phyloP scores from a whole-genome alignment of 2,888 invertebrate species.

The Ectemnius continuus region DNA sequence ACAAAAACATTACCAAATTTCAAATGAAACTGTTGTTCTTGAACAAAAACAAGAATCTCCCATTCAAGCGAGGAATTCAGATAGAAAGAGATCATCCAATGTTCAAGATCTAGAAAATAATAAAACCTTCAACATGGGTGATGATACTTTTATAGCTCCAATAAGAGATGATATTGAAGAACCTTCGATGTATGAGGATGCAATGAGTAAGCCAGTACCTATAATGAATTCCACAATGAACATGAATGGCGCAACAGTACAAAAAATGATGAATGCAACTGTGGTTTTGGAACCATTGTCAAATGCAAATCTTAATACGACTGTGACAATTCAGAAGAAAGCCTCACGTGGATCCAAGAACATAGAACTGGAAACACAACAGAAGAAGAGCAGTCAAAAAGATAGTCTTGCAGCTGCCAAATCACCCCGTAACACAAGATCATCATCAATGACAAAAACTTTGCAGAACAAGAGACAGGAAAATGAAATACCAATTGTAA shows the following conservation, averaged over 20 bases:
- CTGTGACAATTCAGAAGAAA: constrained; percentile 62
- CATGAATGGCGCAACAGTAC: constrained; percentile 55
- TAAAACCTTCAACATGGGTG: constrained; percentile 30
- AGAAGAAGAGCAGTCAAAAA: background rate
- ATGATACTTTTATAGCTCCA: constrained; percentile 52
- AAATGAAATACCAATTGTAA: constrained; percentile 40
- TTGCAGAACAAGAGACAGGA: constrained; percentile 37
- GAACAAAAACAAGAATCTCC: constrained; percentile 16
- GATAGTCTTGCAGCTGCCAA: background rate
- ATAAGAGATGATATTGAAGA: constrained; percentile 63
- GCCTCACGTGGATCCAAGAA: background rate
- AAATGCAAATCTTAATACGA: constrained; percentile 60
- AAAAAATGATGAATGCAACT: constrained; percentile 67
- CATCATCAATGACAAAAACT: constrained; percentile 14
- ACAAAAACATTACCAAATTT: background rate
- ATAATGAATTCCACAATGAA: constrained; percentile 75
- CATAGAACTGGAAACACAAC: background rate
- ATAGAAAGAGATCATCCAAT: constrained; percentile 38
- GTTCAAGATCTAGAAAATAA: background rate
- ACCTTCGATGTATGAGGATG: constrained; percentile 74
- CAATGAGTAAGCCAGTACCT: constrained; percentile 68
- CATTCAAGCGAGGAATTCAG: background rate
- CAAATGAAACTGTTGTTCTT: background rate
- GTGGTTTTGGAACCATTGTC: constrained; percentile 68
- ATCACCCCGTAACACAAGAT: background rate